A percentile compares a stretch with the other conserved stretches of the same genome.
phyloP scores from a whole-genome alignment of 2,888 invertebrate genomes.

The Myopa tessellatipennis region DNA sequence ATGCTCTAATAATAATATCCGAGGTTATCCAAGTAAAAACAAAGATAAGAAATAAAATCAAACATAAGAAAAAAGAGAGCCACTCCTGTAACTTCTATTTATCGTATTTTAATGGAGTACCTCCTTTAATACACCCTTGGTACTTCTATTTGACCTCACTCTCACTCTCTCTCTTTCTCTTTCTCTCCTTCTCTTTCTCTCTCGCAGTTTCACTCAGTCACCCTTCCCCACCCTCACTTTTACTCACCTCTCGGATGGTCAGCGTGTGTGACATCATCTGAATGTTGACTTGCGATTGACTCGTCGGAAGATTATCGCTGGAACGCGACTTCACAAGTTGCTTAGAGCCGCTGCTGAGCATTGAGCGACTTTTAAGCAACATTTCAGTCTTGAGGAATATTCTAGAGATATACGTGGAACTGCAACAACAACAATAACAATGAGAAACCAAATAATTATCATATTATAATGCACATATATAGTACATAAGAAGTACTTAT shows the following conservation, averaged over 20 bases:
- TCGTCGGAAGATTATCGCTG: constrained; percentile 89
- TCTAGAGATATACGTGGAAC: constrained; percentile 92
- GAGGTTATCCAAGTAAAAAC: too few species aligned
- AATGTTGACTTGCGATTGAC: constrained; percentile 93
- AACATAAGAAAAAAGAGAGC: too few species aligned
- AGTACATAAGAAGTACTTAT: too few species aligned
- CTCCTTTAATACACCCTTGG: background rate
- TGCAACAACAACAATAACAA: constrained; percentile 62
- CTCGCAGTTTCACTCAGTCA: background rate
- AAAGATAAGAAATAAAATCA: too few species aligned
- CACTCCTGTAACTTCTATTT: too few species aligned
- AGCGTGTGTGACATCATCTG: constrained; percentile 95
- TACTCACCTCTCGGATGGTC: constrained; percentile 89
- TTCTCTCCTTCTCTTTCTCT: background rate
- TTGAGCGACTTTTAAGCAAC: constrained; percentile 88
- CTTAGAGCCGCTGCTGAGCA: constrained; percentile 78
- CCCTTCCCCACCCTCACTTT: background rate
- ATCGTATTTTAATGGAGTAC: too few species aligned
- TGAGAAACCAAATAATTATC: background rate
- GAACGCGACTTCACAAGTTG: constrained; percentile 86
- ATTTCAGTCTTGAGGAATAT: constrained; percentile 95
- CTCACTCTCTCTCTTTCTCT: background rate
- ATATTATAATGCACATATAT: too few species aligned
- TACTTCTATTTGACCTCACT: background rate
- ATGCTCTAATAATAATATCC: too few species aligned